Evolutionary conservation across 2,888 invertebrate genomes (phyloP).

Genomic region (Diadegma fenestrale): DNA sequence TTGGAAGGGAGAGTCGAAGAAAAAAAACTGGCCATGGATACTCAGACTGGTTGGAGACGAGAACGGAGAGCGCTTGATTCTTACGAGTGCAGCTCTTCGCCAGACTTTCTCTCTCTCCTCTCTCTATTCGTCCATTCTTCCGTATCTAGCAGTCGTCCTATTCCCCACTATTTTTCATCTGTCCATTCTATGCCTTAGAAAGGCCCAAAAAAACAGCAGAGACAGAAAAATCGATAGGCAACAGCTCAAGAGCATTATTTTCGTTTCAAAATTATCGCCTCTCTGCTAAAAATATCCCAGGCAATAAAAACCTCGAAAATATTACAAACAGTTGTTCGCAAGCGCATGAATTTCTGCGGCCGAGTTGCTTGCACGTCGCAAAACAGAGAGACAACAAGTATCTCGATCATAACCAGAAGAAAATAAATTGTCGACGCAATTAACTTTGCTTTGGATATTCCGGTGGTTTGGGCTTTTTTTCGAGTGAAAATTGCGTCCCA

Average conservation of each 20-base stretch:
- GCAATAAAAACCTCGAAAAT: slow-evolving; percentile 30
- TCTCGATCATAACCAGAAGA: background rate
- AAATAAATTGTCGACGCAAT: background rate
- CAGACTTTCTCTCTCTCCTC: slow-evolving; percentile 8
- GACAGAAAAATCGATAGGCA: slow-evolving; percentile 11
- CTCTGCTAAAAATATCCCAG: slow-evolving; percentile 1
- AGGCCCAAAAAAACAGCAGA: slow-evolving; percentile 51
- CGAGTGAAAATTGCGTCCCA: too few species aligned
- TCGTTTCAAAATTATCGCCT: slow-evolving; percentile 19
- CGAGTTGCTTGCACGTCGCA: background rate
- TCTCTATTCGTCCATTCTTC: slow-evolving; percentile 5
- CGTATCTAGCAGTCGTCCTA: background rate
- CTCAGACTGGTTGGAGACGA: slow-evolving; percentile 62
- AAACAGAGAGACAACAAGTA: background rate
- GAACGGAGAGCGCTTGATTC: slow-evolving; percentile 56
- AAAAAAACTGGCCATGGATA: slow-evolving; percentile 42
- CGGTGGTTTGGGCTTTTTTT: too few species aligned
- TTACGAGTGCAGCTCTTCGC: slow-evolving; percentile 30
- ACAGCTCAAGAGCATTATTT: background rate
- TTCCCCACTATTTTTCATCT: background rate
- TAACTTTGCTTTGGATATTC: too few species aligned
- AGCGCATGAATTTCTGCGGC: background rate
- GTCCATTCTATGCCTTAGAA: slow-evolving; percentile 18
- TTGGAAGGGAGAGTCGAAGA: slow-evolving; percentile 28
- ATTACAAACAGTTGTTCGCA: slow-evolving; percentile 16